Base-by-base conservation (phyloP, 2,888 invertebrate species). In the Ceriagrion tenellum region DNA sequence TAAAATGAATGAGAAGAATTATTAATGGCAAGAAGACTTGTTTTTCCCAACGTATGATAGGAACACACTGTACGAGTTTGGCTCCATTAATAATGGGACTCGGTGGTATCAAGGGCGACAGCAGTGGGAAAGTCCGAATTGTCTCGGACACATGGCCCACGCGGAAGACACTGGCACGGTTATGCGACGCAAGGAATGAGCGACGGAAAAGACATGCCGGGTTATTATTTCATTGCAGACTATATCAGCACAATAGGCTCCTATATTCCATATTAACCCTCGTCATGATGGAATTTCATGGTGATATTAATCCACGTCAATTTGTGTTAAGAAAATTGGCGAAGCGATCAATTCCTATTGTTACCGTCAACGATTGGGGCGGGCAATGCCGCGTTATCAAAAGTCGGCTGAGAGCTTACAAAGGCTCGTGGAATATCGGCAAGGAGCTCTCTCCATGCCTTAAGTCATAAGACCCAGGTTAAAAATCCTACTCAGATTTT, bases 241-340 rank as follows among this genome's bases (percentile, higher is more conserved):
- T 18, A 35, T 35, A 81, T 81, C 30, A 81, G 30, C 81, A 81
- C 81, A 81, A 81, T 81, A 16, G 81, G 81, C 23, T 35, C 35
- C 30, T 81, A 35, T 35, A 4, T 81, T 35, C 26, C 30, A 26
- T 35, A 13, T 26, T 20, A 69, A 26, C n/a, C 69, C 69, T 16
- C 10, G 81, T 81, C 81, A 35, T 35, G 81, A 30, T 81, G 30
- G 81, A 81, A 81, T 81, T 81, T 81, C 35, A 81, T 81, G 81
- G 81, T n/a, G 81, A 81, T 81, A 35, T 81, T 81, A 81, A 81
- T 81, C 30, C 81, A 81, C 16, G 16, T 81, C 81, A 81, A 81
- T 81, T 81, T 81, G 16, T 81, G 35, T 81, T 81, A 16, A 18
- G 81, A 81, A 81, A 35, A 81, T 81, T 81, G 35, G 81, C 81